Base-by-base conservation (phyloP, 1,140 invertebrate genomes). In the Elymnias hypermnestra region DNA sequence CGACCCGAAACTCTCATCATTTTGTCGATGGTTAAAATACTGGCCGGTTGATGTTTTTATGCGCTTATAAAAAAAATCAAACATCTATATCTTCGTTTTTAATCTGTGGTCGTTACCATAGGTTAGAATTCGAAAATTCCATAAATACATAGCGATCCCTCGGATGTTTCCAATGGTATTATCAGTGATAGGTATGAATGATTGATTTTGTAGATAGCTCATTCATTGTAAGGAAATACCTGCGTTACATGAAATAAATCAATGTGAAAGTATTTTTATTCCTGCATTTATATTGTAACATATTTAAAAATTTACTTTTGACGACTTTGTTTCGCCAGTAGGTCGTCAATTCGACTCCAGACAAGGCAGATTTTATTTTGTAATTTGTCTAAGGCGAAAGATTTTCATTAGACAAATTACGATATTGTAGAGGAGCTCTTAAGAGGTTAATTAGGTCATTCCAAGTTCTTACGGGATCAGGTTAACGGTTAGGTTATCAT, bases 1-100 rank as follows among this genome's bases (percentile, higher is more conserved):
- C 50, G 19, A 33, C 19, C 51, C 42, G 35, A 58, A 52, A 55
- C 57, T 63, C 57, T 57, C 63, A 60, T 71, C 57, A 64, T 72
- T 67, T 66, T 77, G 70, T 74, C 65, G 66, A 72, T 67, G 54
- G 58, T 74, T 65, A 66, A 77, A 63, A 69, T 70, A 63, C 52
- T 64, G 58, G 56, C 50, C 29, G 53, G 52, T 57, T 58, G 58
- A 46, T 61, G 57, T 58, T 74, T 74, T 74, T 74, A 68, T 74
- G 47, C 43, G 41, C 18, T 45, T 4, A 39, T 46, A 55, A 53
- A 47, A 69, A 71, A 72, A 63, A 61, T 41, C 28, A 50, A 43
- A 9, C 33, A 26, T 42, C 33, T 42, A n/a, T 25, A 48, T 33
- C 29, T 33, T 7, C 2, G 40, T 3, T 43, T 59, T 59, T 68